Conservation (phyloP, 2,797 vertebrate genomes). For the Alauda arvensis region DNA sequence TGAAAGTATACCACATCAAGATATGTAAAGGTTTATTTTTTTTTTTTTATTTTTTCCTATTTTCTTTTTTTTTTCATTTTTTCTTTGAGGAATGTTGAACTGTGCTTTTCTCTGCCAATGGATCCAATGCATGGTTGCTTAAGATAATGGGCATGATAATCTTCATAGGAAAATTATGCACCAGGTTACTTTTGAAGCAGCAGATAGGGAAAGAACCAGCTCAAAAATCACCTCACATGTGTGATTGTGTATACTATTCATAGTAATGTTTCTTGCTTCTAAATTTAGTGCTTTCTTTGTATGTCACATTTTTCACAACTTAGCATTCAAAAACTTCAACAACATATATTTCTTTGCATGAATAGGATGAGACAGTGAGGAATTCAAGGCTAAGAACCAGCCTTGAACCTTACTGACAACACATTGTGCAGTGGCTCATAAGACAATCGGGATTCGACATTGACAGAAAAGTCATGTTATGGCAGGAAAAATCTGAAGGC, state of each 20-base stretch:
- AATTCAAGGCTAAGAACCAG: background rate
- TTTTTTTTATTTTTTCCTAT: background rate
- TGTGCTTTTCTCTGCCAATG: background rate
- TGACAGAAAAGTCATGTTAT: background rate
- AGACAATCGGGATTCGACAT: background rate
- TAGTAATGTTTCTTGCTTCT: background rate
- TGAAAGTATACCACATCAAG: background rate
- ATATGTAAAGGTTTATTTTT: background rate
- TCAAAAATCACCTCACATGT: background rate
- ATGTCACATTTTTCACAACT: background rate
- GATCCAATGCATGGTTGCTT: background rate
- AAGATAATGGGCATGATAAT: background rate
- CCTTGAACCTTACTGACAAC: background rate
- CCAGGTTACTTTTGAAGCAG: background rate
- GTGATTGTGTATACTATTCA: background rate
- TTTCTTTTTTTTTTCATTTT: background rate
- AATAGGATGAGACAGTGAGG: background rate
- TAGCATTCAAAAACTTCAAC: background rate
- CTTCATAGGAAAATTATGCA: background rate
- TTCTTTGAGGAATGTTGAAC: background rate
- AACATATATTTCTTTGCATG: background rate
- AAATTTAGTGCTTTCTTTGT: background rate
- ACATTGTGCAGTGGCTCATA: background rate
- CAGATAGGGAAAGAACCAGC: rapidly evolving
- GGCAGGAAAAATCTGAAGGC: background rate